A percentile compares a stretch with the other conserved stretches of the same genome.
Conservation (phyloP, 1,140 invertebrate species). For the Brevipalpus yothersi region DNA sequence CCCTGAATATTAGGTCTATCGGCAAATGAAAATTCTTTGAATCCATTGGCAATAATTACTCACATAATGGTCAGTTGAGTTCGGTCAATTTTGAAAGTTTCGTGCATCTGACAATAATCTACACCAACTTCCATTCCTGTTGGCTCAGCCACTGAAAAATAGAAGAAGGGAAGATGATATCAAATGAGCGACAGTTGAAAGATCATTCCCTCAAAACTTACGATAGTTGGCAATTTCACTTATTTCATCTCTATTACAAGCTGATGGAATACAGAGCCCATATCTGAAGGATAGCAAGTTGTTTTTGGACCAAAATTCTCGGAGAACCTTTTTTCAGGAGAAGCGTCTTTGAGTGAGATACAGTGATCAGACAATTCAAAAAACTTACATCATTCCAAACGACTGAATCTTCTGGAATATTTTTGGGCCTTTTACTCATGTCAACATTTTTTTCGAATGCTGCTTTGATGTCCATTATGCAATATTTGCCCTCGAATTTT, state of each 20-base stretch:
- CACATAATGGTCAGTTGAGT: not conserved
- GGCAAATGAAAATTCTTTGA: not conserved
- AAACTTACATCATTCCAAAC: not conserved
- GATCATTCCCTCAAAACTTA: conserved; percentile 3
- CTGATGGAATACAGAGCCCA: conserved; percentile 12
- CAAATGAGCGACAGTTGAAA: not conserved
- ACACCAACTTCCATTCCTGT: not conserved
- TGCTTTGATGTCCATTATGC: not conserved
- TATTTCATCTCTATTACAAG: conserved; percentile 12
- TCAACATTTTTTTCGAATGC: not conserved
- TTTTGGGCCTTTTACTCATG: not conserved
- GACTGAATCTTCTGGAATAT: not conserved
- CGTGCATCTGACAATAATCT: not conserved
- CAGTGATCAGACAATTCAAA: not conserved
- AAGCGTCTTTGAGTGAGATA: not conserved
- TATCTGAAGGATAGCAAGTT: conserved; percentile 8
- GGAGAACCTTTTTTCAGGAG: not conserved
- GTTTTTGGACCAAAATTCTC: conserved; percentile 1
- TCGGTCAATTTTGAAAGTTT: not conserved
- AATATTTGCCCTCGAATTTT: not conserved
- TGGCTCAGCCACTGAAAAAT: not conserved
- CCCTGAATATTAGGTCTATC: not conserved
- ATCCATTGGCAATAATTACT: not conserved
- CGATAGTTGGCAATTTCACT: conserved; percentile 10
- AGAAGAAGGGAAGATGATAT: not conserved